Evolutionary conservation across 1,140 invertebrate species (phyloP).

Genomic region (Brachionus manjavacas): DNA sequence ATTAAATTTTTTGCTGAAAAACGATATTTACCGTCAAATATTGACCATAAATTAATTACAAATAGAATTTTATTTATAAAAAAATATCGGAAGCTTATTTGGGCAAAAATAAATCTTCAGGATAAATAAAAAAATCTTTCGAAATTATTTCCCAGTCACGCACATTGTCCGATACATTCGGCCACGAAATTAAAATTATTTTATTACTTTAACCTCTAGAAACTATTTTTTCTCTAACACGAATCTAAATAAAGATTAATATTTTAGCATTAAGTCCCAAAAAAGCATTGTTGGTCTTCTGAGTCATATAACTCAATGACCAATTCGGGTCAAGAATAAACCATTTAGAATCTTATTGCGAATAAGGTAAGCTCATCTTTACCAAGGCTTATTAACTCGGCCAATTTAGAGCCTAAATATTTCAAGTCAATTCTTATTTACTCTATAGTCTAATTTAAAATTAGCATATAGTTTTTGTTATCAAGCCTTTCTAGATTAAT

Average conservation of each 20-base stretch:
- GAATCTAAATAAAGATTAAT: not conserved
- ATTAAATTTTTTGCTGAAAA: not conserved
- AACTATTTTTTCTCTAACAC: not conserved
- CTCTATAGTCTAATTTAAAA: constrained; percentile 10
- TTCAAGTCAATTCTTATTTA: constrained; percentile 5
- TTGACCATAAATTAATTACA: not conserved
- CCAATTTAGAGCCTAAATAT: not conserved
- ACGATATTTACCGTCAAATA: not conserved
- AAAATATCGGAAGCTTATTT: not conserved
- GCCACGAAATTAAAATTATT: not conserved
- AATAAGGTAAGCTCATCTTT: not conserved
- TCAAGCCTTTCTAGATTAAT: constrained; percentile 1
- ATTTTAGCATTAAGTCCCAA: not conserved
- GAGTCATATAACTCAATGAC: not conserved
- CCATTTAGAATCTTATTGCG: not conserved
- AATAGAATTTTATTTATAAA: constrained; percentile 3
- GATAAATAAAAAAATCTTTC: not conserved
- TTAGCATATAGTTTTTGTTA: constrained; percentile 13
- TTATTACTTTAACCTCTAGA: not conserved
- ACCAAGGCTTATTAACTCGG: not conserved
- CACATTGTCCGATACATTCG: not conserved
- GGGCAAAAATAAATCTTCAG: not conserved
- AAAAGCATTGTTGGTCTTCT: not conserved
- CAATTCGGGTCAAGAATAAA: not conserved
- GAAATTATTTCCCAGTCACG: not conserved